These are phyloP conservation scores for Petroica traversi DNA, from an alignment of 2,113 vertebrate species.

Conservation along the genomic window DNA sequence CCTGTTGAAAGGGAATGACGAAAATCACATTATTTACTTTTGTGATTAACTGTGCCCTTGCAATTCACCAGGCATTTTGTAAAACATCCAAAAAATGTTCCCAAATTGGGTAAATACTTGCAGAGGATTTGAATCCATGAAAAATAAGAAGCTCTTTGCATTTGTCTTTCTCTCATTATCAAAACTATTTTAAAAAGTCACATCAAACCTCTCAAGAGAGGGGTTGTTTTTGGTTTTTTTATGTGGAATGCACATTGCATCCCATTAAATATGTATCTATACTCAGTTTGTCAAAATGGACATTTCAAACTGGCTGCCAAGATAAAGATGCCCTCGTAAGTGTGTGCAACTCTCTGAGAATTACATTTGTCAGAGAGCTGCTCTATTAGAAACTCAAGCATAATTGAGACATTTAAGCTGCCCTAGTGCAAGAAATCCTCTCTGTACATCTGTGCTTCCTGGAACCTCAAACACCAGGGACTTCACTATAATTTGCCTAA, in stretches of 20 bases:
- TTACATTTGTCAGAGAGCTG: conserved; percentile 8
- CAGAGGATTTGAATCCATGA: neutral
- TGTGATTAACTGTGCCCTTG: neutral
- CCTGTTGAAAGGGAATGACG: neutral
- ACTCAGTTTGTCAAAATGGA: conserved; percentile 1
- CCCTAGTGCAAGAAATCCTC: conserved; percentile 33
- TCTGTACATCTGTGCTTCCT: conserved; percentile 42
- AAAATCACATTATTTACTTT: neutral
- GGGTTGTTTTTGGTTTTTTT: neutral
- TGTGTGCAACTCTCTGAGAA: conserved; percentile 35
- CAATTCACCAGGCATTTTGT: neutral
- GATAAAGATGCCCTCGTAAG: neutral
- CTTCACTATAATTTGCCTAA: conserved; percentile 56
- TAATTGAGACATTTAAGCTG: conserved; percentile 64
- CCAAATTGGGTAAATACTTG: neutral
- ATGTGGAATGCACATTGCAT: neutral
- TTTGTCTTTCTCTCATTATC: neutral
- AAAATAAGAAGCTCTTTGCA: neutral
- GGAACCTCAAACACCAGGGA: conserved; percentile 50
- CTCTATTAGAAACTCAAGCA: conserved; percentile 41
- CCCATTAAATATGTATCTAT: neutral
- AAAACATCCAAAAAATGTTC: neutral
- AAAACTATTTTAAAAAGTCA: neutral
- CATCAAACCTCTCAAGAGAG: neutral
- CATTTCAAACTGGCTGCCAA: conserved; percentile 35